Evolutionary conservation across 2,113 vertebrate genomes (phyloP).

Genomic region (Neoarius graeffei): DNA sequence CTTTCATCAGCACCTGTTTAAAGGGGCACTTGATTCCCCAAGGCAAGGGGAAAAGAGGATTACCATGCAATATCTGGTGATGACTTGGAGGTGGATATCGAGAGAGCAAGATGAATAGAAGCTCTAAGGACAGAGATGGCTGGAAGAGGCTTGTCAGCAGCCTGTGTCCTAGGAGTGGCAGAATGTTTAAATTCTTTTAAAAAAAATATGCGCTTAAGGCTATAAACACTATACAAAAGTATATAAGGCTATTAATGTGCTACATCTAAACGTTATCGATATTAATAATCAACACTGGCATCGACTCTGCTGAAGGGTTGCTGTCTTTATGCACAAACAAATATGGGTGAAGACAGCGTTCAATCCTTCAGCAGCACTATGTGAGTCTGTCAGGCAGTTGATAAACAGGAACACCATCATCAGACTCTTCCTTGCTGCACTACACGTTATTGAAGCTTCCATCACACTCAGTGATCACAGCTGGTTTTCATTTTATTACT

Average conservation of each 20-base stretch:
- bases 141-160: not conserved
- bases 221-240: not conserved
- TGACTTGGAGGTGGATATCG: not conserved
- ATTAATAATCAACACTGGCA: not conserved
- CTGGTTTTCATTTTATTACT: constrained; percentile 52
- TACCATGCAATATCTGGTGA: not conserved
- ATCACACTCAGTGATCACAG: constrained; percentile 51
- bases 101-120: not conserved
- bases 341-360: not conserved
- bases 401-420: constrained; percentile 55
- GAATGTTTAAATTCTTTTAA: not conserved
- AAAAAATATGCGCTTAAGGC: not conserved
- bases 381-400: constrained; percentile 10
- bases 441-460: constrained; percentile 43
- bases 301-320: not conserved
- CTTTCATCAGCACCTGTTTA: not conserved
- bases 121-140: not conserved
- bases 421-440: constrained; percentile 35
- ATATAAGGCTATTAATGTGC: not conserved
- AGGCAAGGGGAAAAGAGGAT: not conserved
- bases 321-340: constrained; percentile 15
- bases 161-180: not conserved
- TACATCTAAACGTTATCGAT: not conserved
- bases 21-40: not conserved
- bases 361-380: constrained; percentile 2